Evolutionary conservation across 2,113 vertebrate genomes (phyloP), one percentile per base, ranked within the genome.

Genomic region (Rissa tridactyla): DNA sequence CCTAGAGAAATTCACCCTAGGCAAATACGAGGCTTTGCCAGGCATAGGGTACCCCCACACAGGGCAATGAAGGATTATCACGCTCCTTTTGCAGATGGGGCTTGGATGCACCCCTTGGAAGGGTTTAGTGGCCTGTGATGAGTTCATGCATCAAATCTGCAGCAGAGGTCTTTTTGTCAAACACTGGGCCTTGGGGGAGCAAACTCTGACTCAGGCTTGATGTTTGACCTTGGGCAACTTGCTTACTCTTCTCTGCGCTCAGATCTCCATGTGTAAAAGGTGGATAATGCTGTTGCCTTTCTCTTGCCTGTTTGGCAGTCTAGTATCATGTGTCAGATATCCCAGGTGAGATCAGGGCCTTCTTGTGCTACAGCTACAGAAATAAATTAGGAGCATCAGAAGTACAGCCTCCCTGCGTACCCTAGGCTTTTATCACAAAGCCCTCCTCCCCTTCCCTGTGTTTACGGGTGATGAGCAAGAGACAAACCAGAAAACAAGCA

Each of bases 311-410:
- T 46, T 91, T 21, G 30, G 69, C 79, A 83, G 36, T 15, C 40
- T 69, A 14, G 60, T 11, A 8, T 19, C 54, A 17, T 86, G 71
- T 83, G 86, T 70, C 72, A 77, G 80, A 38, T 42, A 90, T 38
- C 83, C 86, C 92, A 78, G 82, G 72, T 92, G 94, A 78, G 92
- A 87, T 68, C 75, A 64, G 82, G 90, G 73, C 61, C 38, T 42
- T 10, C 78, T 26, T 55, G 81, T 25, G 16, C 89, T 66, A 34
- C 92, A 71, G 92, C 82, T 60, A 30, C 47, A 75, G 75, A 83
- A 92, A 83, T 83, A 77, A 93, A 86, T 77, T 4, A 66, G 68
- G 25, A 93, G 82, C 78, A 69, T 71, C 88, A 92, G 29, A 54
- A 65, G 70, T n/a, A 23, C 72, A 89, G 70, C 54, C 34, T 93